Evolutionary conservation across 2,113 vertebrate genomes (phyloP), one percentile per base, ranked within the genome.

Genomic region (Atlantisia rogersi): DNA sequence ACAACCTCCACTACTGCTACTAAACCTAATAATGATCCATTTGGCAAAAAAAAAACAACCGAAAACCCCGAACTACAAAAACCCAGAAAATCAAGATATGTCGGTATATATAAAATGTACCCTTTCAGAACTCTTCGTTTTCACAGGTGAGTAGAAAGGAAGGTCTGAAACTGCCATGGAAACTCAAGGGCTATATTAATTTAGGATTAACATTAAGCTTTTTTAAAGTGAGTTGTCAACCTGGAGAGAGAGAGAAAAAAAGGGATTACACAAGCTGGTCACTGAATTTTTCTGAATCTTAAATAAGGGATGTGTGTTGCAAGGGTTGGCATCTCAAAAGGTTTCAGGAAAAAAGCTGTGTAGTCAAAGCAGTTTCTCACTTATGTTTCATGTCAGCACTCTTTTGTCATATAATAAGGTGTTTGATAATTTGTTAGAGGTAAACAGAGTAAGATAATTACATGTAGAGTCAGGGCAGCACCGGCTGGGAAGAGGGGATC

Each of bases 381-480:
- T 58, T 40, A 15, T 31, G 39, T 64, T 89, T 82, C 4, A 3
- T 19, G 48, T 77, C 6, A 1, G 63, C 42, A 15, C 8, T 74
- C 46, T 55, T 22, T 9, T 60, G 59, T 18, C 26, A 10, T 4
- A 0, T 2, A 21, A 37, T 44, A 2, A 63, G 55, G 53, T 29
- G 17, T 46, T 56, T 76, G 88, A 21, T 48, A n/a, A 4, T 24
- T 83, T 0, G 0, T 59, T 20, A 25, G 65, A 19, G 18, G n/a
- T 17, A 39, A 89, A 16, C 14, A 69, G 63, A 39, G 2, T n/a
- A 19, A 80, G 48, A 12, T 18, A 12, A 59, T 11, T 10, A 18
- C 7, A 2, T 10, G 56, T 11, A 48, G 37, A 59, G 42, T 22
- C 10, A 40, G 0, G 1, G 18, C 32, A 69, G 10, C 17, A 9